These are phyloP conservation scores for Venustoraphidia nigricollis DNA, from an alignment of 2,888 invertebrate genomes.

Conservation along the genomic window DNA sequence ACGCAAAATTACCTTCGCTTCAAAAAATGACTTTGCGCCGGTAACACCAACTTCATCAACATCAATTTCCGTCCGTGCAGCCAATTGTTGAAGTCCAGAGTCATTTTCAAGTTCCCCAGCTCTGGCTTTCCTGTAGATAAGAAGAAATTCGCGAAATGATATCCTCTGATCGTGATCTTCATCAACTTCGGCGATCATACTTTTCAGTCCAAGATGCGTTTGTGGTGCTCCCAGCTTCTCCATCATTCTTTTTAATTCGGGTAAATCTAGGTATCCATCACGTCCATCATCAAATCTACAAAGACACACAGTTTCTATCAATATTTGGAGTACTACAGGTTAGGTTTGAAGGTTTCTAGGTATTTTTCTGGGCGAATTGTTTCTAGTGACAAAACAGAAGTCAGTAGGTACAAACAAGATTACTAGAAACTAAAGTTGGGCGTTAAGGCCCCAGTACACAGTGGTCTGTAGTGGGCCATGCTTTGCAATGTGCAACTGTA, in stretches of 20 bases:
- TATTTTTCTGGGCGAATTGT: no score
- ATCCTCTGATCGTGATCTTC: constrained; percentile 75
- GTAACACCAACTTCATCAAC: constrained; percentile 89
- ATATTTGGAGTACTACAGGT: no score
- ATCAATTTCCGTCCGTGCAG: constrained; percentile 76
- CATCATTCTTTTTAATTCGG: constrained; percentile 92
- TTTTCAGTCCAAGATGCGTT: constrained; percentile 86
- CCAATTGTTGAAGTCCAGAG: constrained; percentile 75
- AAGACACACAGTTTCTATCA: constrained; percentile 14
- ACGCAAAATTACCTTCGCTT: constrained; percentile 55
- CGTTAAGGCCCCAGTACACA: no score
- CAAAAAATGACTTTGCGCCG: constrained; percentile 90
- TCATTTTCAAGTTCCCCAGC: constrained; percentile 79
- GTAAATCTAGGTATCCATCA: constrained; percentile 79
- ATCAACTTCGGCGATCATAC: constrained; percentile 86
- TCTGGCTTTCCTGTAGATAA: constrained; percentile 76
- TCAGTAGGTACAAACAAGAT: neutral
- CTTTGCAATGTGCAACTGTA: no score
- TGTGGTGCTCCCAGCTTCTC: constrained; percentile 90
- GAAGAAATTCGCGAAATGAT: constrained; percentile 77
- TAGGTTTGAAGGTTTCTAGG: no score
- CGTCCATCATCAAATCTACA: constrained; percentile 77
- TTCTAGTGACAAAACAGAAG: neutral
- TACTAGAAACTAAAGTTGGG: no score
- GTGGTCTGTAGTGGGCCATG: no score